Evolutionary conservation across 2,888 invertebrate genomes (phyloP), one percentile per base, ranked within the genome.

Genomic region (Chrysotoxum bicinctum): DNA sequence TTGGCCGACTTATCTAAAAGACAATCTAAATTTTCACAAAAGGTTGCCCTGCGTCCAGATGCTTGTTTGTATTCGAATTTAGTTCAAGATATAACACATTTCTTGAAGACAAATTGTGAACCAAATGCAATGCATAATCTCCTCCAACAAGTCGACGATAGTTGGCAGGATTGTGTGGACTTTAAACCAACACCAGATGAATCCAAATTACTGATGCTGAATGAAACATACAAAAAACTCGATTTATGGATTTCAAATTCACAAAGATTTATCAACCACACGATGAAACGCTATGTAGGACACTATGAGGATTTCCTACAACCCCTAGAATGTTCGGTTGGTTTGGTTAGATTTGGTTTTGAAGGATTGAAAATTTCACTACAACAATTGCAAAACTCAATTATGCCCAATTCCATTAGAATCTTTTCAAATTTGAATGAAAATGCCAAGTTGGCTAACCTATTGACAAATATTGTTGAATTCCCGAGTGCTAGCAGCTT

Each of bases 261-360:
- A 1, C 89, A 91, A 79, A 87, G 90, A 21, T 92, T 92, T 86
- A 83, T 91, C 0, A 88, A 91, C 76, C 90, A 91, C 26, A 90
- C 90, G 0, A 93, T 94, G 26, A 91, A 89, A 3, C 91, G 91
- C 0, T 96, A 94, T 89, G 92, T 93, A 0, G 92, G 94, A 3
- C 94, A 94, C n/a, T 97, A 97, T 89, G 95, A 96, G 0, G 98
- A 98, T 90, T 92, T 98, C 68, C 93, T 95, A 0, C 93, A 94
- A 80, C 97, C 97, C 0, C 91, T 97, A 19, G 92, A 95, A 62
- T 93, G 94, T 73, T 95, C 95, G 0, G 90, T 96, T 8, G 93
- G 94, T 0, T 95, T 96, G 92, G 93, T 96, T 79, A 92, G 94
- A 1, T 94, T 94, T 87, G 95, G 96, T 2, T 91, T 95, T 23